Evolutionary conservation across 2,113 vertebrate genomes (phyloP).

Genomic region (Pseudorectes ferrugineus): DNA sequence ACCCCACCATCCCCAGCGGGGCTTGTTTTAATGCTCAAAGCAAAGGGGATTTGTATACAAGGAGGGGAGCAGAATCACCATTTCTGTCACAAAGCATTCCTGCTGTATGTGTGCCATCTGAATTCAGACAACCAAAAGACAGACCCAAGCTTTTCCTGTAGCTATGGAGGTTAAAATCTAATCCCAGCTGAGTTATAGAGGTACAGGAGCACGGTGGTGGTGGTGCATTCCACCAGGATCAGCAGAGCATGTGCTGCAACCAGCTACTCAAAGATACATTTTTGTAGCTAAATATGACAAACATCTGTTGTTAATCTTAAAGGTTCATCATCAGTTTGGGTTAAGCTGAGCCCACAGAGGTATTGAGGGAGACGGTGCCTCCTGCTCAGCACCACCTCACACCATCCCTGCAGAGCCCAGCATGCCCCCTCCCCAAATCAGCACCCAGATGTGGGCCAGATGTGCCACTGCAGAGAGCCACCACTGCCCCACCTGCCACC

Average conservation of each 20-base stretch:
- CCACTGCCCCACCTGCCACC: not conserved
- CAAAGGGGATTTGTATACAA: not conserved
- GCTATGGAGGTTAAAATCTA: not conserved
- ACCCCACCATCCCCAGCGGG: not conserved
- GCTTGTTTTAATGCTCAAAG: not conserved
- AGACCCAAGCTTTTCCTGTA: not conserved
- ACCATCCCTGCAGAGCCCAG: not conserved
- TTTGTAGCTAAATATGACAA: not conserved
- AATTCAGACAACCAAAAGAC: not conserved
- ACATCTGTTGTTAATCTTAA: not conserved
- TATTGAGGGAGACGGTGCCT: accelerated
- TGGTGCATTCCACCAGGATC: not conserved
- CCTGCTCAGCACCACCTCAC: not conserved
- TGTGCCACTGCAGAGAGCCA: not conserved
- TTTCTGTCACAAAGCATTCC: not conserved
- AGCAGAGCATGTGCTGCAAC: accelerated
- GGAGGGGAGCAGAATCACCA: not conserved
- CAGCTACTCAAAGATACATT: not conserved
- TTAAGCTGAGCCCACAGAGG: not conserved
- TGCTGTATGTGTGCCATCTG: not conserved
- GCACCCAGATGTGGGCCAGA: not conserved
- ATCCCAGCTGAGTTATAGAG: not conserved
- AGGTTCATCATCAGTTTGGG: not conserved
- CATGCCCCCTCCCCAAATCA: not conserved
- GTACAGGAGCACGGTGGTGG: not conserved